These are phyloP conservation scores for Drosophila seguyi DNA, from an alignment of 1,140 invertebrate genomes.

Conservation along the genomic window DNA sequence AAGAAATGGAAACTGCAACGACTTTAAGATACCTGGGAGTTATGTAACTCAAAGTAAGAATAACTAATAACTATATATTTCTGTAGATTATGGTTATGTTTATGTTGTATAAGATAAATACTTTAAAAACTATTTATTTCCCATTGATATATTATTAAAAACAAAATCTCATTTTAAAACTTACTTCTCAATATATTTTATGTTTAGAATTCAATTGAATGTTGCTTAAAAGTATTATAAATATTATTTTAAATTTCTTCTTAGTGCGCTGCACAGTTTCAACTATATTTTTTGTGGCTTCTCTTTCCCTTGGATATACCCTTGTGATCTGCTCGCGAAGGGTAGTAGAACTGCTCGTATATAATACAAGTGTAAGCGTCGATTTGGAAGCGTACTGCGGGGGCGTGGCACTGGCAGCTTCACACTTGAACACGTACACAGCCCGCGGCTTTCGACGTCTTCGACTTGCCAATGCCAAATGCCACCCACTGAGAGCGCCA, in stretches of 20 bases:
- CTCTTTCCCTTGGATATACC: background rate
- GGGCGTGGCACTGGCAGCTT: slow-evolving; percentile 70
- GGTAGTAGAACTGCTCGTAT: slow-evolving; percentile 15
- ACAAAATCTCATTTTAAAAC: background rate
- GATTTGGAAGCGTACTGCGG: slow-evolving; percentile 55
- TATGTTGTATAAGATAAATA: too few relatives aligned
- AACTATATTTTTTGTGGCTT: too few relatives aligned
- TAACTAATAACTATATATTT: background rate
- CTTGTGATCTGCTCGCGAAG: background rate
- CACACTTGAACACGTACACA: slow-evolving; percentile 75
- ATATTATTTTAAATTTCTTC: too few relatives aligned
- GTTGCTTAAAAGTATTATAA: background rate
- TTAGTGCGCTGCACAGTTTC: too few relatives aligned
- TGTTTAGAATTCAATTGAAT: background rate
- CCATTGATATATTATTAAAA: background rate
- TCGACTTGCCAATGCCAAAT: slow-evolving; percentile 38
- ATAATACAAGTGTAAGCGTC: slow-evolving; percentile 64
- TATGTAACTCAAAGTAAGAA: background rate
- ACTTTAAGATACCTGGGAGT: background rate
- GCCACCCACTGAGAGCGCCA: slow-evolving; percentile 16
- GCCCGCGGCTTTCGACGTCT: slow-evolving; percentile 61
- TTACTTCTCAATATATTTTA: background rate
- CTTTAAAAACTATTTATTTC: too few relatives aligned
- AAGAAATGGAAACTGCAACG: slow-evolving; percentile 5
- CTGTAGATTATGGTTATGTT: too few relatives aligned